Percentiles rank a stretch among this genome's conserved stretches.
These are phyloP conservation scores for Hydriomena furcata DNA, from an alignment of 2,888 invertebrate genomes.

Conservation along the genomic window DNA sequence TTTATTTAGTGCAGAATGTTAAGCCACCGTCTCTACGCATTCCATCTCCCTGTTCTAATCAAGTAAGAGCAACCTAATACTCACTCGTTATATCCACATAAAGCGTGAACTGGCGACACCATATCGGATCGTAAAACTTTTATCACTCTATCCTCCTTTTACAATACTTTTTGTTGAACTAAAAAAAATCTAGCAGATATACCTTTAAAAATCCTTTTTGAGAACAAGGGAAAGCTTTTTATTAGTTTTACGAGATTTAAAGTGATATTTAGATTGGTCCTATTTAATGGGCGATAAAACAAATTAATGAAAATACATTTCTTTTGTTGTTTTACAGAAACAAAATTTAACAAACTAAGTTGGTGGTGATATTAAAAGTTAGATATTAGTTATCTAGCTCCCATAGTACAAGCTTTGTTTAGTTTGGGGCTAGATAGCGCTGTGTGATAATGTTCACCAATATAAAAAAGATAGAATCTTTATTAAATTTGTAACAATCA, in stretches of 20 bases:
- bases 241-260: conserved; percentile 30
- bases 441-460: no score
- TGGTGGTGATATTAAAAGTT: no score
- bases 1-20: no score
- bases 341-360: no score
- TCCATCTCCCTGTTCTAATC: conserved; percentile 27
- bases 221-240: conserved; percentile 31
- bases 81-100: conserved; percentile 53
- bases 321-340: background rate
- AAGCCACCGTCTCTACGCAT: conserved; percentile 2
- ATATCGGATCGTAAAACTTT: conserved; percentile 76
- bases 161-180: conserved; percentile 35
- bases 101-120: conserved; percentile 52
- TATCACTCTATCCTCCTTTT: conserved; percentile 72
- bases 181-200: conserved; percentile 28
- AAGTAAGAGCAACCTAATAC: conserved; percentile 32
- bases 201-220: conserved; percentile 27
- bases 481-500: no score
- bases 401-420: no score
- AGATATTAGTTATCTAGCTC: no score
- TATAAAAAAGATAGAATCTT: no score
- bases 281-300: conserved; percentile 15
- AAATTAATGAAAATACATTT: conserved; percentile 19
- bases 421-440: no score
- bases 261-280: conserved; percentile 23